These are phyloP conservation scores for Chaetura pelagica DNA, from an alignment of 2,113 vertebrate species.

Conservation along the genomic window DNA sequence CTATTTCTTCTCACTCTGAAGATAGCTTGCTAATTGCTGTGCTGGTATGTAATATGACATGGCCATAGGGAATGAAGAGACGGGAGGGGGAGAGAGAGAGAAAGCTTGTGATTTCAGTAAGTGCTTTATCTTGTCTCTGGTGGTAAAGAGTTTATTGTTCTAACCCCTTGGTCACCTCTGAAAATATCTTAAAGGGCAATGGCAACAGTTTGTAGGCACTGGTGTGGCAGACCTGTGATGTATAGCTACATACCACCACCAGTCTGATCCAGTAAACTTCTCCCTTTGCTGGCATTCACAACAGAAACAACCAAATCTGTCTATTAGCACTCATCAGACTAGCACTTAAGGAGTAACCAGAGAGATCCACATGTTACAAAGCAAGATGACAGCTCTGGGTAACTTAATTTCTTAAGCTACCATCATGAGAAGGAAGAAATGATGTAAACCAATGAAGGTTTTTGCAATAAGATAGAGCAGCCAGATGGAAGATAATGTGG, in stretches of 20 bases:
- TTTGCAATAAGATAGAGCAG: not conserved
- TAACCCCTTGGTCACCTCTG: conserved; percentile 7
- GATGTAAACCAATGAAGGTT: not conserved
- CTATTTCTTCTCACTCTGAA: conserved; percentile 9
- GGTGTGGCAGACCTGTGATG: not conserved
- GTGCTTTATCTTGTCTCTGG: not conserved
- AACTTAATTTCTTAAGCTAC: not conserved
- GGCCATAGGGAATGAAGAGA: not conserved
- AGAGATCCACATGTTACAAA: not conserved
- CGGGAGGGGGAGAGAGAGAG: not conserved
- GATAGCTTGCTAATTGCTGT: not conserved
- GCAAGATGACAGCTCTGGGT: not conserved
- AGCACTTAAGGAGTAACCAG: not conserved
- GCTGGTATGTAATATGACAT: not conserved
- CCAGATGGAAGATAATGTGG: not conserved
- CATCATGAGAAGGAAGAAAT: not conserved
- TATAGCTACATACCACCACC: not conserved
- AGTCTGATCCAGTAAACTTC: not conserved
- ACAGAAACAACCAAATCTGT: not conserved
- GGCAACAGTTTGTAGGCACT: not conserved
- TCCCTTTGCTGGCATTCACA: not conserved
- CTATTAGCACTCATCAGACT: not conserved
- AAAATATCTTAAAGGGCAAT: not conserved
- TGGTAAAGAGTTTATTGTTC: not conserved
- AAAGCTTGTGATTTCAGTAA: not conserved